Conservation (phyloP, 1,140 invertebrate species). For the Scaptomyza pallida region DNA sequence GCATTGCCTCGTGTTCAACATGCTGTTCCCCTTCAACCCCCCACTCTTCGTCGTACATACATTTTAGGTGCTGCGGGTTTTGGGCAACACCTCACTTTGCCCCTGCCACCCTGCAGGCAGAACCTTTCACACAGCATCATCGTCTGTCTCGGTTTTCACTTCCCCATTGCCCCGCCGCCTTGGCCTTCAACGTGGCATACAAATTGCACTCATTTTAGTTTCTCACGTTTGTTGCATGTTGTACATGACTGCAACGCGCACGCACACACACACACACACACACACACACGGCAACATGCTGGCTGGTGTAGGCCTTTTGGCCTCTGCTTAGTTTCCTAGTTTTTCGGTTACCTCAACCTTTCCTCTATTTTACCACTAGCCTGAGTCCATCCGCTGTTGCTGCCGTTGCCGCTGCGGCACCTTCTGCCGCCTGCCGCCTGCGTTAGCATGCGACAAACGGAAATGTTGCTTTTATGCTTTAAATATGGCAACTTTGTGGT, state of each 20-base stretch:
- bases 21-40: not conserved
- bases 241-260: conserved; percentile 79
- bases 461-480: conserved; percentile 83
- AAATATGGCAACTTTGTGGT: conserved; percentile 83
- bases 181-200: conserved; percentile 73
- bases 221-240: conserved; percentile 81
- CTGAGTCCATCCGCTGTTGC: not conserved
- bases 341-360: conserved; percentile 5
- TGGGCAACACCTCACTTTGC: not conserved
- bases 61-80: conserved; percentile 24
- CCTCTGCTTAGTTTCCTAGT: conserved; percentile 57
- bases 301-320: conserved; percentile 60
- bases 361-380: not conserved
- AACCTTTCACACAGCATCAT: conserved; percentile 10
- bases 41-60: too few relatives aligned
- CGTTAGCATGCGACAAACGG: conserved; percentile 76
- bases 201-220: conserved; percentile 82
- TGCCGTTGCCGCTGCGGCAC: conserved; percentile 14
- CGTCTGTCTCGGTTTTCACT: not conserved
- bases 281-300: not conserved
- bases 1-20: conserved; percentile 6
- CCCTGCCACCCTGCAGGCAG: not conserved
- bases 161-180: not conserved
- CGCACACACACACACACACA: conserved; percentile 55
- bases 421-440: conserved; percentile 15